A percentile compares a stretch with the other conserved stretches of the same genome.
phyloP scores from a whole-genome alignment of 2,113 vertebrate genomes.

The Sialia sialis region DNA sequence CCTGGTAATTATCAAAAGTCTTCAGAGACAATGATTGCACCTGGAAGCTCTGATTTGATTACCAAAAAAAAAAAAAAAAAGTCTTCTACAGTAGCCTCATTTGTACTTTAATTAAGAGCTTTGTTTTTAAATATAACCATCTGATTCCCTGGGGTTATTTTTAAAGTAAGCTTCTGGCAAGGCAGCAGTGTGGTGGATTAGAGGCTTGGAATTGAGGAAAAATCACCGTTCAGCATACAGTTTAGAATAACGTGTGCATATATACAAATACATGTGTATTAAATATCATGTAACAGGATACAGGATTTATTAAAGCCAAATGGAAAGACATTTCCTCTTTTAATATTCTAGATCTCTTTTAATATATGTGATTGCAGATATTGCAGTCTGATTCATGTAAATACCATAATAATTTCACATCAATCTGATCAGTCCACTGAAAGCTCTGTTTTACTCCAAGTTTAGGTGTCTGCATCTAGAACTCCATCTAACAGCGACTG shows the following conservation, averaged over 20 bases:
- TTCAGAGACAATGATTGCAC: slow-evolving; percentile 15
- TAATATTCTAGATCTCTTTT: slow-evolving; percentile 31
- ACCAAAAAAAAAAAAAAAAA: not conserved
- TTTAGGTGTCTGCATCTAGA: not conserved
- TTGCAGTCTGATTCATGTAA: not conserved
- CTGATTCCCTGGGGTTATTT: slow-evolving; percentile 55
- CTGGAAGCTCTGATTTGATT: slow-evolving; percentile 39
- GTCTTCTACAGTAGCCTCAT: slow-evolving; percentile 22
- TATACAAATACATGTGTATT: not conserved
- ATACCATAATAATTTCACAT: not conserved
- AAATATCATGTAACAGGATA: slow-evolving; percentile 23
- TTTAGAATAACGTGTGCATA: slow-evolving; percentile 19
- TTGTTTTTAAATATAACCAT: slow-evolving; percentile 59
- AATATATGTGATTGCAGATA: not conserved
- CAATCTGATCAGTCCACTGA: not conserved
- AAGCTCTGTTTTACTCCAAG: not conserved
- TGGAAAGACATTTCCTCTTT: slow-evolving; percentile 2
- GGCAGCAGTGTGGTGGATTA: slow-evolving; percentile 36
- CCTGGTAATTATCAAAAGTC: slow-evolving; percentile 10
- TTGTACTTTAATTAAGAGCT: slow-evolving; percentile 61
- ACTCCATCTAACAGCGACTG: not conserved
- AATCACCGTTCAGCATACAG: not conserved
- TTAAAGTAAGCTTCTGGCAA: slow-evolving; percentile 57
- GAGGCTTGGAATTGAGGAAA: slow-evolving; percentile 26
- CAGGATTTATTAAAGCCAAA: slow-evolving; percentile 41